phyloP scores from a whole-genome alignment of 2,113 vertebrate species.

The Calonectris borealis region DNA sequence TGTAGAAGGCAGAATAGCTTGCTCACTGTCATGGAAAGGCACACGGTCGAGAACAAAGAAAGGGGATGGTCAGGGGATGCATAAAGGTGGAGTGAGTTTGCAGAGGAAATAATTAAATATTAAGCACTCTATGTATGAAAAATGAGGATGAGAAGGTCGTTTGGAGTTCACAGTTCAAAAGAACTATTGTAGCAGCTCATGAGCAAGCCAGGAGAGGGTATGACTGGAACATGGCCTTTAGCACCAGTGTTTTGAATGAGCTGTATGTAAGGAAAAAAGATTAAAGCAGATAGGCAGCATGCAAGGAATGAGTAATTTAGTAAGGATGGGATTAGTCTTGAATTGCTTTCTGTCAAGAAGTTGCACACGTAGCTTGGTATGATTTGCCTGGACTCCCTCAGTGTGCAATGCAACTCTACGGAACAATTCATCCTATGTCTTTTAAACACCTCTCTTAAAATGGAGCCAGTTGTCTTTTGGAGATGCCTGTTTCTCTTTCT shows the following conservation, averaged over 20 bases:
- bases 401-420: background rate
- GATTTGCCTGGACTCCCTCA: background rate
- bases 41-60: fast-evolving
- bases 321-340: background rate
- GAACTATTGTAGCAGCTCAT: background rate
- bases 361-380: background rate
- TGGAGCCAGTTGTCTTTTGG: background rate
- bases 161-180: background rate
- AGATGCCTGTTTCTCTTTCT: background rate
- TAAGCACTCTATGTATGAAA: fast-evolving
- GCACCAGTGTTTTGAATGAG: background rate
- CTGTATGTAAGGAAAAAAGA: background rate
- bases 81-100: background rate
- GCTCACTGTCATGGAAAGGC: background rate
- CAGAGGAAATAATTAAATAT: background rate
- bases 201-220: background rate
- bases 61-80: background rate
- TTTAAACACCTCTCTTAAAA: background rate
- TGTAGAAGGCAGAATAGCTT: background rate
- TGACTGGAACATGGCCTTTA: background rate
- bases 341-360: background rate
- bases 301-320: background rate
- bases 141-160: background rate
- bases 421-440: background rate
- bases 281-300: background rate